phyloP scores from a whole-genome alignment of 2,888 invertebrate genomes.

The Cenopis cana region DNA sequence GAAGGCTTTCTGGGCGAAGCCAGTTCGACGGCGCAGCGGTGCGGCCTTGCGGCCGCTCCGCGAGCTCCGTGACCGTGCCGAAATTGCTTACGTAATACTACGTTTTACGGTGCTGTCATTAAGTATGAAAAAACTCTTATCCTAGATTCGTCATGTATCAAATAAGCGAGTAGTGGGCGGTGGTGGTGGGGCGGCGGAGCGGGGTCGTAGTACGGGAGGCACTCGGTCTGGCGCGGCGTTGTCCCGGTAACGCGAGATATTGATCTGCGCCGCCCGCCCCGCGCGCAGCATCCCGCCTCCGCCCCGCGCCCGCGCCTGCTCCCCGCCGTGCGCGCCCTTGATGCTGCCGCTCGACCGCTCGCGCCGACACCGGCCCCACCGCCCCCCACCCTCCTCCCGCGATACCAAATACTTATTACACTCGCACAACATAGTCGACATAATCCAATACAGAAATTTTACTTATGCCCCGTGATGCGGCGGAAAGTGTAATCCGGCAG shows the following conservation, averaged over 20 bases:
- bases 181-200: slow-evolving; percentile 57
- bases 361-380: slow-evolving; percentile 50
- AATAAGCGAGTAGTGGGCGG: slow-evolving; percentile 81
- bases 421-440: slow-evolving; percentile 79
- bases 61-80: slow-evolving; percentile 55
- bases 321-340: slow-evolving; percentile 63
- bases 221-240: slow-evolving; percentile 87
- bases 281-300: slow-evolving; percentile 79
- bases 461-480: slow-evolving; percentile 64
- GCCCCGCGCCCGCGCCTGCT: slow-evolving; percentile 69
- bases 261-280: slow-evolving; percentile 73
- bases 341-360: slow-evolving; percentile 45
- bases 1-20: slow-evolving; percentile 47
- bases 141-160: slow-evolving; percentile 80
- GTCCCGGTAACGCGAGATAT: slow-evolving; percentile 85
- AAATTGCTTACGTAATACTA: slow-evolving; percentile 62
- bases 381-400: slow-evolving; percentile 53
- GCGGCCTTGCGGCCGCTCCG: slow-evolving; percentile 56
- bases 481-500: slow-evolving; percentile 39
- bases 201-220: slow-evolving; percentile 85
- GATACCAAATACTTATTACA: slow-evolving; percentile 80
- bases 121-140: slow-evolving; percentile 80
- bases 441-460: slow-evolving; percentile 81
- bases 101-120: slow-evolving; percentile 75
- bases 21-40: slow-evolving; percentile 71